Conservation (phyloP, 1,140 invertebrate species). For the Mylabris phalerata region DNA sequence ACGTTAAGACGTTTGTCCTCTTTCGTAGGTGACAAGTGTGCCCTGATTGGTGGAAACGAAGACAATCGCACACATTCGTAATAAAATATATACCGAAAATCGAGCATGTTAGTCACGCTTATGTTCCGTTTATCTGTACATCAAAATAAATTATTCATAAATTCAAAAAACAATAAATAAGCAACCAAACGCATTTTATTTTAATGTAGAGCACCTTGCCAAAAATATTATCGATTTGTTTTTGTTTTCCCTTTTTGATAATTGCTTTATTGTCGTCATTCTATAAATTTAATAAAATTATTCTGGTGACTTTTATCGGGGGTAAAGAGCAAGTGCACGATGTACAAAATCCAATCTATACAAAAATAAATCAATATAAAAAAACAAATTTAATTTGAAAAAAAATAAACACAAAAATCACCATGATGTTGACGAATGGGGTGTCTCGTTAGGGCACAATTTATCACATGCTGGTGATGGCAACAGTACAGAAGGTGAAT, state of each 20-base stretch:
- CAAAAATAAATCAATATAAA: no score
- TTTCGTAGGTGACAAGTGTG: constrained; percentile 61
- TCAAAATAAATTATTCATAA: no score
- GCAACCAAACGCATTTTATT: constrained; percentile 7
- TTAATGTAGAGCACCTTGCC: constrained; percentile 17
- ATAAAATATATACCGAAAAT: constrained; percentile 15
- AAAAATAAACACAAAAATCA: no score
- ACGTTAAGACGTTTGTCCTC: constrained; percentile 35
- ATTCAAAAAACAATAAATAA: no score
- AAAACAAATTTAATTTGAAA: no score
- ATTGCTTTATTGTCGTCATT: no score
- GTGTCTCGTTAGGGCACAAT: constrained; percentile 67
- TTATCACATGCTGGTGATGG: constrained; percentile 75
- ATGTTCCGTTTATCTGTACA: constrained; percentile 4
- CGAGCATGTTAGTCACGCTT: constrained; percentile 23
- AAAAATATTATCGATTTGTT: not conserved
- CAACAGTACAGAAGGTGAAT: constrained; percentile 78
- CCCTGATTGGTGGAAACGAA: constrained; percentile 57
- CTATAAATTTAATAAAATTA: no score
- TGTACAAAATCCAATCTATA: no score
- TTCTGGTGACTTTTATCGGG: no score
- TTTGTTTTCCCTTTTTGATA: no score
- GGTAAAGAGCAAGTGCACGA: no score
- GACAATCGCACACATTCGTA: constrained; percentile 43
- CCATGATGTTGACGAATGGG: no score